phyloP scores from a whole-genome alignment of 1,140 invertebrate genomes.

The Heliothis subflexa region DNA sequence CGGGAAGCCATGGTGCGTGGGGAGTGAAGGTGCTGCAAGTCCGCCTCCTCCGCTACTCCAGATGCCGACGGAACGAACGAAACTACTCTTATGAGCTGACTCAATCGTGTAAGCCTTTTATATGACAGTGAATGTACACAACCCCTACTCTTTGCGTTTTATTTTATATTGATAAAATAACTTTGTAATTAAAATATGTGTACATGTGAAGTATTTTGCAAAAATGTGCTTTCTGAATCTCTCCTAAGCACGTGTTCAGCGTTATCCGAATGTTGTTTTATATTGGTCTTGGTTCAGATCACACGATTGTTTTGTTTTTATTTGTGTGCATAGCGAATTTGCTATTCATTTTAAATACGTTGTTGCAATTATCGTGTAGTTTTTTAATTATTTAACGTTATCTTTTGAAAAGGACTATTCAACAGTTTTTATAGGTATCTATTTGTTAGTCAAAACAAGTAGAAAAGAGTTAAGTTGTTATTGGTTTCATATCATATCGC shows the following conservation, averaged over 20 bases:
- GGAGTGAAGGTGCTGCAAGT: constrained; percentile 53
- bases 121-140: constrained; percentile 77
- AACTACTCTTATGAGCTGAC: constrained; percentile 53
- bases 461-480: too few species aligned
- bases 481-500: too few species aligned
- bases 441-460: too few species aligned
- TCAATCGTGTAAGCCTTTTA: constrained; percentile 66
- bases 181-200: constrained; percentile 36
- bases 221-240: constrained; percentile 27
- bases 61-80: constrained; percentile 39
- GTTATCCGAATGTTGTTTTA: not conserved
- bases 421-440: too few species aligned
- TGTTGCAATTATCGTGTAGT: too few species aligned
- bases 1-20: constrained; percentile 73
- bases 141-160: constrained; percentile 66
- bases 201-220: not conserved
- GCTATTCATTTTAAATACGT: not conserved
- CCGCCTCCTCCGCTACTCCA: constrained; percentile 52
- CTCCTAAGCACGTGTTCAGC: not conserved
- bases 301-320: constrained; percentile 6
- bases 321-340: constrained; percentile 12
- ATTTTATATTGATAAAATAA: constrained; percentile 58
- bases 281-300: not conserved
- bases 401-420: too few species aligned
- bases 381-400: too few species aligned